These are phyloP conservation scores for Ennomos erosarius DNA, from an alignment of 2,888 invertebrate genomes.

Conservation along the genomic window DNA sequence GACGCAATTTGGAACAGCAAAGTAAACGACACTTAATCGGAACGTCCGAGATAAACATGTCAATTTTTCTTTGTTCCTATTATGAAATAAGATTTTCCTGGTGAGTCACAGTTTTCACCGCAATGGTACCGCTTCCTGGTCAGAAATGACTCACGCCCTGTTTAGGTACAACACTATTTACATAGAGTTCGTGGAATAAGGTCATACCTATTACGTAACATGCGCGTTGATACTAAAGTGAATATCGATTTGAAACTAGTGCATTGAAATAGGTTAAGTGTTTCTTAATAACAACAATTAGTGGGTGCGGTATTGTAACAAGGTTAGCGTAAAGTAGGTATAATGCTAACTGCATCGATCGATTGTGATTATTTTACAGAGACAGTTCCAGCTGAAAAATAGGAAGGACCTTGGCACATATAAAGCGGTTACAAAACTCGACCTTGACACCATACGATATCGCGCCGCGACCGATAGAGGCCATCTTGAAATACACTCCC, in stretches of 20 bases:
- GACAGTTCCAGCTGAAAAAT: conserved; percentile 62
- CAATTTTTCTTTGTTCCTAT: conserved; percentile 12
- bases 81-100: conserved; percentile 34
- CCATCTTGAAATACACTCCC: conserved; percentile 73
- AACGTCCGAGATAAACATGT: conserved; percentile 16
- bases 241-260: conserved; percentile 58
- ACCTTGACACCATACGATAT: conserved; percentile 83
- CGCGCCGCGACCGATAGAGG: conserved; percentile 75
- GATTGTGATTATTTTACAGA: conserved; percentile 46
- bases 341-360: conserved; percentile 40
- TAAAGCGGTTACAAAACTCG: conserved; percentile 71
- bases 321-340: conserved; percentile 44
- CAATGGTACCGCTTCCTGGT: conserved; percentile 22
- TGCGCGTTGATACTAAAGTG: conserved; percentile 35
- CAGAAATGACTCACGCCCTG: conserved; percentile 31
- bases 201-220: conserved; percentile 60
- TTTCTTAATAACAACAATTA: conserved; percentile 82
- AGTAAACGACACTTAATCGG: conserved; percentile 29
- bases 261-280: conserved; percentile 78
- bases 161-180: conserved; percentile 30
- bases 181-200: conserved; percentile 54
- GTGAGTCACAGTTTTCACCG: conserved; percentile 40
- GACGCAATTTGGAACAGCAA: conserved; percentile 46
- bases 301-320: conserved; percentile 45
- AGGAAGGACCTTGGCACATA: conserved; percentile 73